Evolutionary conservation across 92 coral and sea anemone genomes (phyloP), one percentile per base, ranked within the genome.

Genomic region (Siderastrea siderea): DNA sequence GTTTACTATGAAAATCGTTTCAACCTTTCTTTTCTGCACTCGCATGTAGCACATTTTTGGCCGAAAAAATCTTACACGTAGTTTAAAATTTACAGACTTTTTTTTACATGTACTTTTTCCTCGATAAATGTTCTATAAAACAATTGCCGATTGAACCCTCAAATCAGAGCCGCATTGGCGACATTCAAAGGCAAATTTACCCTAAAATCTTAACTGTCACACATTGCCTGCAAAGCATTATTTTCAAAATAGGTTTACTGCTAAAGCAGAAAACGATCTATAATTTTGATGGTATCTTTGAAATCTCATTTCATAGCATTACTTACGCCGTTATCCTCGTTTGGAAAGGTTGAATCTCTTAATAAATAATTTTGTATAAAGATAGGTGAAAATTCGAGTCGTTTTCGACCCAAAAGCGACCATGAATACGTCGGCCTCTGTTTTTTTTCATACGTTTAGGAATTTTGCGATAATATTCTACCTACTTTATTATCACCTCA

Each of bases 31-130:
- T 47, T 71, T 43, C 76, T 16, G 76, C 58, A 15, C 57, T 71
- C 17, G 13, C 43, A 12, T 48, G 13, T 71, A 48, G 58, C 76
- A 71, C 76, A 5, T 71, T 71, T 71, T 71, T 71, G 76, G 47
- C 51, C 58, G 7, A 9, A 3, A 48, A 71, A 71, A 71, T 48
- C 58, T 43, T 44, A 71, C 13, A 7, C 3, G 7, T 57, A 16
- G 12, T 47, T 71, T 49, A 71, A 71, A 71, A 55, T 47, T 71
- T 48, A 12, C 76, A 71, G 38, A 47, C 5, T 71, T 71, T 71
- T 69, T 48, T 71, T 71, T 48, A n/a, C 76, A 12, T 12, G 58
- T 48, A 0, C 17, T 64, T 64, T 16, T 64, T 16, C 16, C 16
- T 44, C 68, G 68, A 47, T 71, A 50, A 71, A 48, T 3, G 76